Conservation (phyloP, 23 tunicate species). For the Trididemnum clinides region DNA sequence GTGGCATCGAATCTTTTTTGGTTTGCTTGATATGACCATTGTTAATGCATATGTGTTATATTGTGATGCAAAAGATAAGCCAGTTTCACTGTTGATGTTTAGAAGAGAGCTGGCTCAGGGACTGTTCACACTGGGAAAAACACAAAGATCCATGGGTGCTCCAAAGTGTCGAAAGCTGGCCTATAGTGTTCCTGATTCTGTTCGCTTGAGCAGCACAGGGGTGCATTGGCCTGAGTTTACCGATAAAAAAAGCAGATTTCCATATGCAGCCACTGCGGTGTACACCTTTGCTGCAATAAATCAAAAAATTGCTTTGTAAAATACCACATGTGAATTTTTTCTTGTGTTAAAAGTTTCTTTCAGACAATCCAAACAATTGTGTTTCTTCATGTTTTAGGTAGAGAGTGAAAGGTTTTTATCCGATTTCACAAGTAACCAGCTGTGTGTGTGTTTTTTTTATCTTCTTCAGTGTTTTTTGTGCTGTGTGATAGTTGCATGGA, state of each 20-base stretch:
- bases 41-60: slow-evolving; percentile 9
- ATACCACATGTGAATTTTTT: not conserved
- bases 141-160: too few relatives aligned
- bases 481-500: too few relatives aligned
- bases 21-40: slow-evolving; percentile 4
- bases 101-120: slow-evolving; percentile 2
- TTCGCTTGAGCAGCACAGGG: not conserved
- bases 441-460: too few relatives aligned
- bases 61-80: not conserved
- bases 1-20: slow-evolving; percentile 33
- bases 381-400: too few relatives aligned
- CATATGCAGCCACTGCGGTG: slow-evolving; percentile 4
- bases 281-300: not conserved
- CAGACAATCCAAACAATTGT: too few relatives aligned
- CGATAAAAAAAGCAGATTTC: not conserved
- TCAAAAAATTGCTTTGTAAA: not conserved
- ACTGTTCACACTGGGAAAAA: slow-evolving; percentile 17
- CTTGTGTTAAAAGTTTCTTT: too few relatives aligned
- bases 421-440: too few relatives aligned
- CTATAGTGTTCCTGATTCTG: not conserved
- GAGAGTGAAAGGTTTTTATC: too few relatives aligned
- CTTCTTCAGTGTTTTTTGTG: too few relatives aligned
- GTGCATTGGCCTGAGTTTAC: slow-evolving; percentile 13
- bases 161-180: not conserved
- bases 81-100: not conserved